Evolutionary conservation across 2,113 vertebrate genomes (phyloP).

Genomic region (Zosterops pallidus): DNA sequence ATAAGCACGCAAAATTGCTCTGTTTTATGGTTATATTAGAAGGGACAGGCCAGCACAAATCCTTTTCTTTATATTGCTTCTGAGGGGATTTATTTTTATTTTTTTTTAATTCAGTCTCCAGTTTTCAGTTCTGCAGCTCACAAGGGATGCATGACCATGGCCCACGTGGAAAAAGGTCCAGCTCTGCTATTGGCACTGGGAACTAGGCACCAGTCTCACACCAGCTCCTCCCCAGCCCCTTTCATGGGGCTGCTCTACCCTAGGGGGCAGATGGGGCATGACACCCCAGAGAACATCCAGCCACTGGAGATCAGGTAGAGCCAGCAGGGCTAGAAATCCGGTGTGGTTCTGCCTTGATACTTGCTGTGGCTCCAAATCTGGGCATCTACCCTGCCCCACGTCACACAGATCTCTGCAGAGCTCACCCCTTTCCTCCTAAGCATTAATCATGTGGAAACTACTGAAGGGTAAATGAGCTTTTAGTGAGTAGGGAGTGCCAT

Average conservation of each 20-base stretch:
- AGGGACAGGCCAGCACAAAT: neutral
- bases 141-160: neutral
- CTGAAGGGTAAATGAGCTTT: neutral
- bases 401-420: neutral
- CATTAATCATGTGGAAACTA: neutral
- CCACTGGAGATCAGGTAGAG: fast-evolving
- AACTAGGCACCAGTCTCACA: neutral
- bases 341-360: neutral
- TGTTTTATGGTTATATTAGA: neutral
- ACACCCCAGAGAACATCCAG: neutral
- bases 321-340: fast-evolving
- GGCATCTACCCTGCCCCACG: neutral
- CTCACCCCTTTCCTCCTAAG: neutral
- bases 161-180: fast-evolving
- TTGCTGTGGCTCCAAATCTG: neutral
- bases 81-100: neutral
- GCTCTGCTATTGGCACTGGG: fast-evolving
- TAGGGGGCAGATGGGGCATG: neutral
- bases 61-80: neutral
- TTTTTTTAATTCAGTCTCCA: neutral
- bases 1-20: neutral
- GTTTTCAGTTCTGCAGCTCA: neutral
- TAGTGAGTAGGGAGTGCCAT: neutral
- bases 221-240: fast-evolving
- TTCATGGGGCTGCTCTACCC: neutral